Conservation (phyloP, 2,797 vertebrate genomes). For the Eutrigla gurnardus region DNA sequence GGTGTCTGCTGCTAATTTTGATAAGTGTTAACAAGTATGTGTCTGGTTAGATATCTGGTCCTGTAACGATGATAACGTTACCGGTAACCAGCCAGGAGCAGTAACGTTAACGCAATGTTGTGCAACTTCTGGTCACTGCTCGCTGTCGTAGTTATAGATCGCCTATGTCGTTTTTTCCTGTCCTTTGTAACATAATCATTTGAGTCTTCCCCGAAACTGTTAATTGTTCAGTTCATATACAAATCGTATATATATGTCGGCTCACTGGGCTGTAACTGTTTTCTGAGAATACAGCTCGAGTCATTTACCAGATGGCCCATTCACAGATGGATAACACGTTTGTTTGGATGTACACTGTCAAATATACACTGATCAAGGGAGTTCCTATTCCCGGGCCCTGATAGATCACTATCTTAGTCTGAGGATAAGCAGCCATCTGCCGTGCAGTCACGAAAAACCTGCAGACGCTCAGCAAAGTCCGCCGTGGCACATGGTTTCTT, state of each 20-base stretch:
- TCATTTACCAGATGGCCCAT: slow-evolving; percentile 28
- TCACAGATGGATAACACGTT: slow-evolving; percentile 33
- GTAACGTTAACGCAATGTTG: slow-evolving; percentile 16
- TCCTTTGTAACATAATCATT: background rate
- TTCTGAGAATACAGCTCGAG: slow-evolving; percentile 7
- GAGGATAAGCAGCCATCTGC: slow-evolving; percentile 69
- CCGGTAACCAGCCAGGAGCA: slow-evolving; percentile 19
- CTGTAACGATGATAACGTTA: slow-evolving; percentile 21
- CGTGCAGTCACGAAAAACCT: slow-evolving; percentile 31
- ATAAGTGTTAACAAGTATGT: background rate
- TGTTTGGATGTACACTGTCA: background rate
- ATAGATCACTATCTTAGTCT: slow-evolving; percentile 53
- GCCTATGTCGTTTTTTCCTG: background rate
- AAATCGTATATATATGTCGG: background rate
- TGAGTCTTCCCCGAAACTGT: accelerated
- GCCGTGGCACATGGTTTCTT: slow-evolving; percentile 32
- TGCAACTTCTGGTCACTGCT: slow-evolving; percentile 11
- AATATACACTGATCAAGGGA: slow-evolving; percentile 20
- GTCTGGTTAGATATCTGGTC: background rate
- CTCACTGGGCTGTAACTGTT: background rate
- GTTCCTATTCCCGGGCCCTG: slow-evolving; percentile 4
- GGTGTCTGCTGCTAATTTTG: accelerated
- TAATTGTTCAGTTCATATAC: background rate
- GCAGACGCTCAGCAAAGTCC: slow-evolving; percentile 2
- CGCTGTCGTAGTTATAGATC: background rate